Conservation (phyloP, 1,140 invertebrate species). For the Heliconius eleuchia region DNA sequence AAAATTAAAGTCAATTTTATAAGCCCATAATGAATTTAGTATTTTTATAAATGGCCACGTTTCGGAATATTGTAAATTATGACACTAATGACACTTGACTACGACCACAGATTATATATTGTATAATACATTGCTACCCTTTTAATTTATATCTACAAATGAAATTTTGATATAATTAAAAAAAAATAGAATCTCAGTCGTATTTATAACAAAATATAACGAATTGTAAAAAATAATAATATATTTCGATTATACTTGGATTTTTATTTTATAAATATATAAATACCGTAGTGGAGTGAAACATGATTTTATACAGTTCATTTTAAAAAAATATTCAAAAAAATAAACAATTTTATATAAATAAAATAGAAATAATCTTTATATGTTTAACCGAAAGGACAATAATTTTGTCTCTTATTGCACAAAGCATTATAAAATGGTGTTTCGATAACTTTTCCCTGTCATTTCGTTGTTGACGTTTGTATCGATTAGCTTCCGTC, state of each 20-base stretch:
- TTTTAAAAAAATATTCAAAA: too few species aligned
- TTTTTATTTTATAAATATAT: neutral
- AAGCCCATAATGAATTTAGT: neutral
- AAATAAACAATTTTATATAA: too few species aligned
- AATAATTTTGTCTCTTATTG: neutral
- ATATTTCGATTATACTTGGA: too few species aligned
- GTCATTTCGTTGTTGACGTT: slow-evolving; percentile 1
- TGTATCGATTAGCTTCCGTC: neutral
- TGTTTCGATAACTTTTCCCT: neutral
- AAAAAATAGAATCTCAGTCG: neutral
- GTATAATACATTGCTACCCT: neutral
- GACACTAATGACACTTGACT: slow-evolving; percentile 6
- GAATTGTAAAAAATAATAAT: neutral
- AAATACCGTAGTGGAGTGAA: neutral
- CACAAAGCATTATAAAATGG: neutral
- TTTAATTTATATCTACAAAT: neutral
- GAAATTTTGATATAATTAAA: neutral
- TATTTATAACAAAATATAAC: neutral
- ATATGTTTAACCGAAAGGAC: neutral
- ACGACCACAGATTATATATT: neutral
- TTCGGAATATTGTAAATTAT: slow-evolving; percentile 4
- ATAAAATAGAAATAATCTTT: too few species aligned
- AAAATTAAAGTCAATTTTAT: slow-evolving; percentile 1
- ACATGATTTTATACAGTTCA: too few species aligned
- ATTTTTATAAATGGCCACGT: slow-evolving; percentile 3